Percentiles rank a stretch among this genome's conserved stretches.
These are phyloP conservation scores for Thryonomys swinderianus DNA, from an alignment of 2,113 vertebrate species.

Conservation along the genomic window DNA sequence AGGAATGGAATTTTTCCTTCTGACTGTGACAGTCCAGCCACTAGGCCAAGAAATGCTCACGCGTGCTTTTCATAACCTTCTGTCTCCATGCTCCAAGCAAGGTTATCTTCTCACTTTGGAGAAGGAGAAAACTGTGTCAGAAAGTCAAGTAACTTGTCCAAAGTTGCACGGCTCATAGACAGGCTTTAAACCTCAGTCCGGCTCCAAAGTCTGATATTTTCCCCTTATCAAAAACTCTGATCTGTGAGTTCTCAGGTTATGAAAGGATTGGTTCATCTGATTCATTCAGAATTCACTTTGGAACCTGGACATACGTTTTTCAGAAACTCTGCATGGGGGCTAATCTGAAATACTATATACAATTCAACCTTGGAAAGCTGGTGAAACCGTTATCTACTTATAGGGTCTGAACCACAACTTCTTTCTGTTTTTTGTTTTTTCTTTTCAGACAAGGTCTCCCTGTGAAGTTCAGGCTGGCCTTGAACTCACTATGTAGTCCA, in stretches of 20 bases:
- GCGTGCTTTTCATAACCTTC: not conserved
- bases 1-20: not conserved
- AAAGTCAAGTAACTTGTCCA: no score
- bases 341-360: not conserved
- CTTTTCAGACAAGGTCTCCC: not conserved
- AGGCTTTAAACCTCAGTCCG: not conserved
- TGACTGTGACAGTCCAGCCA: not conserved
- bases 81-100: not conserved
- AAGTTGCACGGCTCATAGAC: not conserved
- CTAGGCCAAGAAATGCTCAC: not conserved
- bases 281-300: slow-evolving; percentile 21
- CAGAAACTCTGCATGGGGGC: slow-evolving; percentile 22
- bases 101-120: slow-evolving; percentile 23
- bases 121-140: not conserved
- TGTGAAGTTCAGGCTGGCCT: not conserved
- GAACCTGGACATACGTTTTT: not conserved
- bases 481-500: not conserved
- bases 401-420: not conserved
- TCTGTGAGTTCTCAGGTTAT: not conserved
- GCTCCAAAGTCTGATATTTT: not conserved
- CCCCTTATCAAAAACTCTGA: not conserved
- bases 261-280: not conserved
- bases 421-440: not conserved
- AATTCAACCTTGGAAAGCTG: not conserved
- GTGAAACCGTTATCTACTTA: not conserved